These are phyloP conservation scores for Spatulosminthurus flaviceps DNA, from an alignment of 2,888 invertebrate species.

Conservation along the genomic window DNA sequence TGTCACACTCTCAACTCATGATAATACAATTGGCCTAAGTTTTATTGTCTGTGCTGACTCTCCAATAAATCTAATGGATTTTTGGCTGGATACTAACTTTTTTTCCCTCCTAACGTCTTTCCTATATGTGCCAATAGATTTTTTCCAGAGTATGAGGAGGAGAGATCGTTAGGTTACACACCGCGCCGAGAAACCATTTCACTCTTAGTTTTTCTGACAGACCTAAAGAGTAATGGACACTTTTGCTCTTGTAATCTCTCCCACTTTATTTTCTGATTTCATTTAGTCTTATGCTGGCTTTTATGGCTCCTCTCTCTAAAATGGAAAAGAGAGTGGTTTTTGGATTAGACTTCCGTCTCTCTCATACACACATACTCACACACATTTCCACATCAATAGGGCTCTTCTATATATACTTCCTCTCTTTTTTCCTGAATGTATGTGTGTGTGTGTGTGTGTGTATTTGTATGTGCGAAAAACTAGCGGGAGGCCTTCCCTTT, in stretches of 20 bases:
- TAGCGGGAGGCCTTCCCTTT: too few relatives aligned
- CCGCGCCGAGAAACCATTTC: background rate
- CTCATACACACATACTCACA: too few relatives aligned
- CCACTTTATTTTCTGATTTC: slow-evolving; percentile 15
- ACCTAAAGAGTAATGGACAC: slow-evolving; percentile 1
- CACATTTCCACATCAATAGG: too few relatives aligned
- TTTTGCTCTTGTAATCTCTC: slow-evolving; percentile 5
- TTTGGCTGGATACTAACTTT: background rate
- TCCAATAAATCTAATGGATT: slow-evolving; percentile 13
- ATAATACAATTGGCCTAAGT: slow-evolving; percentile 14
- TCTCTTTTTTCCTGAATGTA: too few relatives aligned
- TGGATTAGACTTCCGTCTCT: too few relatives aligned
- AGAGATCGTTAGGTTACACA: too few relatives aligned
- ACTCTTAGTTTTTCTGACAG: background rate
- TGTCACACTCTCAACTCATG: background rate
- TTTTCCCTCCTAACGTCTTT: too few relatives aligned
- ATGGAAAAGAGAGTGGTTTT: slow-evolving; percentile 1
- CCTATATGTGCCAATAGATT: too few relatives aligned
- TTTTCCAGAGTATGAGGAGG: too few relatives aligned
- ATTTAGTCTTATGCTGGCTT: slow-evolving; percentile 21
- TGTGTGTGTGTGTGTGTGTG: too few relatives aligned
- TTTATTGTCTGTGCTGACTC: slow-evolving; percentile 4
- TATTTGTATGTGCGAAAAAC: too few relatives aligned
- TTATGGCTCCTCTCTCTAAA: background rate
- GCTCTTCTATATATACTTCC: too few relatives aligned